Conservation (phyloP, 1,140 invertebrate genomes). For the Lerema accius region DNA sequence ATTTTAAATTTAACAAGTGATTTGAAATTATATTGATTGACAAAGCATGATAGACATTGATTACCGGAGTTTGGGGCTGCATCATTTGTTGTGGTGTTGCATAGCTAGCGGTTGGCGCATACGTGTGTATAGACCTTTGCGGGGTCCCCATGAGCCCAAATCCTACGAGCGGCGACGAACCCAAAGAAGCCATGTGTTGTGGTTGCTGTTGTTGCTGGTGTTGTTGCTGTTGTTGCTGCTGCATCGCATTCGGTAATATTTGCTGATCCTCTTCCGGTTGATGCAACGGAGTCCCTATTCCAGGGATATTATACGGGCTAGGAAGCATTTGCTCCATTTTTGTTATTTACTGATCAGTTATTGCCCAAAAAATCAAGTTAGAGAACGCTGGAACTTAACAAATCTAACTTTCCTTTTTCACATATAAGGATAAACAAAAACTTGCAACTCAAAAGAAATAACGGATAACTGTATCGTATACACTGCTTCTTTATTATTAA, state of each 20-base stretch:
- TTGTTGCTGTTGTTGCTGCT: slow-evolving; percentile 88
- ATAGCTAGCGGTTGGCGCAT: slow-evolving; percentile 87
- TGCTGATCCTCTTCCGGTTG: slow-evolving; percentile 96
- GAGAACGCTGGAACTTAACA: too few species aligned
- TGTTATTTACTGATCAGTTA: not conserved
- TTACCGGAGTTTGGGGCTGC: slow-evolving; percentile 94
- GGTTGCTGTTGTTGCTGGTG: slow-evolving; percentile 81
- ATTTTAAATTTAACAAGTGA: too few species aligned
- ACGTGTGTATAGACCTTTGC: slow-evolving; percentile 88
- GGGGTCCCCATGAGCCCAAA: slow-evolving; percentile 83
- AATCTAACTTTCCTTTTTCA: too few species aligned
- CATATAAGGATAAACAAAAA: too few species aligned
- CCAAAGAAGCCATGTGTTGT: slow-evolving; percentile 84
- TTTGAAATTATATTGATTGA: not conserved
- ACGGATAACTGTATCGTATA: too few species aligned
- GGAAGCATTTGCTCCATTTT: slow-evolving; percentile 95
- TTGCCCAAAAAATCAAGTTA: not conserved
- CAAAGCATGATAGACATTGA: slow-evolving; percentile 5
- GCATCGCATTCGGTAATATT: slow-evolving; percentile 91
- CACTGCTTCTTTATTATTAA: too few species aligned
- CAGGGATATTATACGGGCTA: slow-evolving; percentile 94
- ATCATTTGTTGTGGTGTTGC: slow-evolving; percentile 89
- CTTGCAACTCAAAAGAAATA: too few species aligned
- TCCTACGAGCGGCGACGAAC: slow-evolving; percentile 80
- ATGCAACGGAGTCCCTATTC: slow-evolving; percentile 94